phyloP scores from a whole-genome alignment of 2,888 invertebrate genomes.

The Vanessa cardui region DNA sequence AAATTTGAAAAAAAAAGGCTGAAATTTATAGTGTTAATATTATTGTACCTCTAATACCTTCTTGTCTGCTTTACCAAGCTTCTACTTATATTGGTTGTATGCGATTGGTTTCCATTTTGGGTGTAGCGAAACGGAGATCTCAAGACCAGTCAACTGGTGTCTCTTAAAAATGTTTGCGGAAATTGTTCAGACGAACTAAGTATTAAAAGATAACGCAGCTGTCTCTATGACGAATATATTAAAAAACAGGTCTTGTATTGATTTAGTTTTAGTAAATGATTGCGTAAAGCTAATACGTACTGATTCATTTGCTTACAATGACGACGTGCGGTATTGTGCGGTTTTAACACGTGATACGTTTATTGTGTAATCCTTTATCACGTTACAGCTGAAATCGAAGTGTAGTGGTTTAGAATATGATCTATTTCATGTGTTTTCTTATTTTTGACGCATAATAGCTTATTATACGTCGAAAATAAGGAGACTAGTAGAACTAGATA shows the following conservation, averaged over 20 bases:
- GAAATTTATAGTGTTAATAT: too few relatives aligned
- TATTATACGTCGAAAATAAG: too few relatives aligned
- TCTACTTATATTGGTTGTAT: too few relatives aligned
- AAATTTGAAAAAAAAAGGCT: too few relatives aligned
- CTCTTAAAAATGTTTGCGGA: too few relatives aligned
- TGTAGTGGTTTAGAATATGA: slow-evolving; percentile 14
- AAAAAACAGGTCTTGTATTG: background rate
- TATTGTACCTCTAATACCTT: too few relatives aligned
- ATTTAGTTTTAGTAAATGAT: slow-evolving; percentile 9
- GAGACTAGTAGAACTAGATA: too few relatives aligned
- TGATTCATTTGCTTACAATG: slow-evolving; percentile 60
- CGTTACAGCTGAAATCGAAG: slow-evolving; percentile 39
- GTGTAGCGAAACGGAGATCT: too few relatives aligned
- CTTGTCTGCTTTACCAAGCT: too few relatives aligned
- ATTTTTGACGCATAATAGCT: background rate
- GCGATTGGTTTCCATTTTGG: too few relatives aligned
- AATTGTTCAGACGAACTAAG: too few relatives aligned
- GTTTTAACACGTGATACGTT: slow-evolving; percentile 43
- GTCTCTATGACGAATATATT: background rate
- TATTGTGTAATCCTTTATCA: slow-evolving; percentile 42
- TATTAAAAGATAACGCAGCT: background rate
- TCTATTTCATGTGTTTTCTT: background rate
- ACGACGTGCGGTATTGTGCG: slow-evolving; percentile 40
- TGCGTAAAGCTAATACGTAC: slow-evolving; percentile 28
- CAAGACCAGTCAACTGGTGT: too few relatives aligned